Percentiles rank a stretch among this genome's conserved stretches.
Evolutionary conservation across 2,113 vertebrate genomes (phyloP).

Genomic region (Neodontobutis hainanensis): DNA sequence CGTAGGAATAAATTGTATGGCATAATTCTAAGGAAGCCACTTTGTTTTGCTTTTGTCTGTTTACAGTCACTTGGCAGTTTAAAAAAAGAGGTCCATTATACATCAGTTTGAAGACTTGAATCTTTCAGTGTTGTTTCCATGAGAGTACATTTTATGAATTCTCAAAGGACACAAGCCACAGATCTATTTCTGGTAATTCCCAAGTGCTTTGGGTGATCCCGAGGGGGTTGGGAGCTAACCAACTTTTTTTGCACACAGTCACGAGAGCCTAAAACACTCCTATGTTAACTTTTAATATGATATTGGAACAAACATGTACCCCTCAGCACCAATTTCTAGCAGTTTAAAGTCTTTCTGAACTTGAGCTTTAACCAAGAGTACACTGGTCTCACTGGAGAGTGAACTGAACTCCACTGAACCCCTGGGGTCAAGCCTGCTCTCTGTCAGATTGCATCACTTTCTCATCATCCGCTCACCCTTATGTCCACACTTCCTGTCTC

Average conservation of each 20-base stretch:
- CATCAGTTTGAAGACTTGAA: conserved; percentile 32
- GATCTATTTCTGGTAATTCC: conserved; percentile 66
- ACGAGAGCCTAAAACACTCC: conserved; percentile 36
- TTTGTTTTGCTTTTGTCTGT: background rate
- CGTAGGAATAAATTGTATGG: background rate
- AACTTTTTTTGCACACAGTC: conserved; percentile 71
- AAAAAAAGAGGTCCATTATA: background rate
- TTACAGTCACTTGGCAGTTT: background rate
- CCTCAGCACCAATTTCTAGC: background rate
- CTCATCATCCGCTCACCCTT: conserved; percentile 70
- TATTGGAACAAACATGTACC: conserved; percentile 15
- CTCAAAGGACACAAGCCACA: conserved; percentile 58
- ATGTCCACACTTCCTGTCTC: conserved; percentile 75
- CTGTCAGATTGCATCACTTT: conserved; percentile 71
- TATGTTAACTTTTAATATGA: conserved; percentile 43
- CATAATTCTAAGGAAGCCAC: background rate
- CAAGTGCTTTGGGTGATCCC: conserved; percentile 57
- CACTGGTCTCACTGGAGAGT: conserved; percentile 37
- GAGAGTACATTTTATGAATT: conserved; percentile 63
- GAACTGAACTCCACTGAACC: conserved; percentile 45
- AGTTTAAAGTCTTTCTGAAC: conserved; percentile 2
- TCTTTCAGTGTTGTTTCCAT: conserved; percentile 44
- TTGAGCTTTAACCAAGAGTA: background rate
- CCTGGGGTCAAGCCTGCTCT: conserved; percentile 38
- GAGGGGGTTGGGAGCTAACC: conserved; percentile 48